Evolutionary conservation across 2,113 vertebrate genomes (phyloP).

Genomic region (Sialia sialis): DNA sequence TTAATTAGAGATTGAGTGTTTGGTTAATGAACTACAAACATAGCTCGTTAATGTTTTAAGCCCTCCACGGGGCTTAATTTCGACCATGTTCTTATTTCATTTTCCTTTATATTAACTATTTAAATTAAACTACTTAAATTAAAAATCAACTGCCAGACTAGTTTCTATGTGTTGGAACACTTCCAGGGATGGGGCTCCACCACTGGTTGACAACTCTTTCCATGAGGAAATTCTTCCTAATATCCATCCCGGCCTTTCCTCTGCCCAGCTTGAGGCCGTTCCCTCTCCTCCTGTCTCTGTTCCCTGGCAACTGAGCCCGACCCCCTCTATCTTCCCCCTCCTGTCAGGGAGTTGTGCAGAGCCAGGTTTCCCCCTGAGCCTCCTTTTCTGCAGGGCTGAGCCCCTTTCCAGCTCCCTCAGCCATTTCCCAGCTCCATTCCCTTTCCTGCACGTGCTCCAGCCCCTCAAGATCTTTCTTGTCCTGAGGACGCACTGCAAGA

Average conservation of each 20-base stretch:
- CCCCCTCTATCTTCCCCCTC: accelerated
- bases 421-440: neutral
- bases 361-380: neutral
- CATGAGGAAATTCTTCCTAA: neutral
- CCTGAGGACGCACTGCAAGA: neutral
- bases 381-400: neutral
- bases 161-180: neutral
- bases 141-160: neutral
- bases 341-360: neutral
- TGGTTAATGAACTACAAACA: neutral
- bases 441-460: neutral
- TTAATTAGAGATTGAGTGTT: neutral
- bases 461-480: neutral
- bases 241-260: neutral
- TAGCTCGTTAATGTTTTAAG: neutral
- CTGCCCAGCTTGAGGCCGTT: accelerated
- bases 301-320: neutral
- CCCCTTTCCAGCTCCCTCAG: neutral
- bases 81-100: neutral
- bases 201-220: neutral
- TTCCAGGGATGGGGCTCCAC: neutral
- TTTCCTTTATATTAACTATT: neutral
- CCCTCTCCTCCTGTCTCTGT: neutral
- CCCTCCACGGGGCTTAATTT: neutral
- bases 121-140: neutral